Base-by-base conservation (phyloP, 2,888 invertebrate species). In the Spodoptera littoralis region DNA sequence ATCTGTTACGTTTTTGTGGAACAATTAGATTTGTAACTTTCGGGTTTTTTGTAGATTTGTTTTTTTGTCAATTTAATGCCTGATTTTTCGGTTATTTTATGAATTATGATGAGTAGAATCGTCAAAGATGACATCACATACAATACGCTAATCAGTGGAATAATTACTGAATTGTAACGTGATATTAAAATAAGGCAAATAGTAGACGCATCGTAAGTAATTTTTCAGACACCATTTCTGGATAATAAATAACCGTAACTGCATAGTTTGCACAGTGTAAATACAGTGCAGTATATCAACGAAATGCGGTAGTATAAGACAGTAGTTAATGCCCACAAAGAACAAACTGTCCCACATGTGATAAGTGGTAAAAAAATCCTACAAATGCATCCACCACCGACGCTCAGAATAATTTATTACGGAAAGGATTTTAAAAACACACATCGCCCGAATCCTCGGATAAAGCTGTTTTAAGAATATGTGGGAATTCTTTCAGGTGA, bases 381-480 rank as follows among this genome's bases (percentile, higher is more conserved):
- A 84, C 85, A 85, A 83, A 84, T 86, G 87, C 87, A 89, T 87
- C 86, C 87, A 77, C 86, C 83, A 86, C 81, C 84, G 83, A 84
- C 86, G 82, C 82, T 86, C 78, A 75, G 88, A 91, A 92, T 92
- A 92, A 92, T 93, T 92, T 93, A 93, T 92, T 88, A 90, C 88
- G 82, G 77, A 88, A 91, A 90, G 92, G 91, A 92, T 90, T 92
- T 92, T 90, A 89, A 90, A 92, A 92, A 91, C 91, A 90, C 89
- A 89, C 89, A 90, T 89, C 86, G 85, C 82, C 82, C 81, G 86
- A 88, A 87, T 84, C 89, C 88, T 82, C 83, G 85, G 87, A 87
- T 89, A 88, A 92, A 88, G 88, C 89, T 87, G 88, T 89, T 89
- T 91, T 89, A 91, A 91, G 91, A 90, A 89, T 90, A 90, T 91